phyloP scores from a whole-genome alignment of 2,113 vertebrate species.

The Seriola dumerili region DNA sequence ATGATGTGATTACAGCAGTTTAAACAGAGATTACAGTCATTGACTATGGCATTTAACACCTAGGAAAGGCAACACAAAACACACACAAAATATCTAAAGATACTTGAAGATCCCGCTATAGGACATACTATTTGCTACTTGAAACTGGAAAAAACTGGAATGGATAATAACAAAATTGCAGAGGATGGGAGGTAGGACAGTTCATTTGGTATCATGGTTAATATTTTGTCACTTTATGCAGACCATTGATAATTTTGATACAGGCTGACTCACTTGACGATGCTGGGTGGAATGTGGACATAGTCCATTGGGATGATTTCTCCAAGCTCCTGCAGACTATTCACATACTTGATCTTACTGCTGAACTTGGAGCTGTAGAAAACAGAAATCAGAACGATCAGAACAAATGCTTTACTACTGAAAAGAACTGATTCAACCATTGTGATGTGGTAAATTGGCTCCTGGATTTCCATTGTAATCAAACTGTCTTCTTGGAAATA shows the following conservation, averaged over 20 bases:
- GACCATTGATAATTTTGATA: neutral
- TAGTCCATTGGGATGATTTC: conserved; percentile 94
- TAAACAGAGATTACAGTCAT: neutral
- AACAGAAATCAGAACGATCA: conserved; percentile 19
- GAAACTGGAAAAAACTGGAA: neutral
- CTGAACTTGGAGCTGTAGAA: conserved; percentile 92
- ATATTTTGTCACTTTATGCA: neutral
- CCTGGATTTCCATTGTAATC: neutral
- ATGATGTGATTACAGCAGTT: neutral
- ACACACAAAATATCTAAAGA: neutral
- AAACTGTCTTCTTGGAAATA: neutral
- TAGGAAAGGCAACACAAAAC: neutral
- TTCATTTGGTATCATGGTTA: neutral
- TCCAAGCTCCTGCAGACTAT: conserved; percentile 89
- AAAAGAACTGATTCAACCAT: neutral
- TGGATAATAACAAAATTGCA: neutral
- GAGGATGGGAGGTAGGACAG: neutral
- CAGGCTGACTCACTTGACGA: conserved; percentile 90
- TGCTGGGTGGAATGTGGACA: conserved; percentile 92
- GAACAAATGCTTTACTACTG: neutral
- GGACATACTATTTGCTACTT: neutral
- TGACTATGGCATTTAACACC: neutral
- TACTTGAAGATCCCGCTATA: neutral
- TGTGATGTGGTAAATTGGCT: neutral
- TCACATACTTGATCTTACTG: conserved; percentile 95